A percentile compares a stretch with the other conserved stretches of the same genome.
Evolutionary conservation across 2,888 invertebrate genomes (phyloP).

Genomic region (Xestia xanthographa): DNA sequence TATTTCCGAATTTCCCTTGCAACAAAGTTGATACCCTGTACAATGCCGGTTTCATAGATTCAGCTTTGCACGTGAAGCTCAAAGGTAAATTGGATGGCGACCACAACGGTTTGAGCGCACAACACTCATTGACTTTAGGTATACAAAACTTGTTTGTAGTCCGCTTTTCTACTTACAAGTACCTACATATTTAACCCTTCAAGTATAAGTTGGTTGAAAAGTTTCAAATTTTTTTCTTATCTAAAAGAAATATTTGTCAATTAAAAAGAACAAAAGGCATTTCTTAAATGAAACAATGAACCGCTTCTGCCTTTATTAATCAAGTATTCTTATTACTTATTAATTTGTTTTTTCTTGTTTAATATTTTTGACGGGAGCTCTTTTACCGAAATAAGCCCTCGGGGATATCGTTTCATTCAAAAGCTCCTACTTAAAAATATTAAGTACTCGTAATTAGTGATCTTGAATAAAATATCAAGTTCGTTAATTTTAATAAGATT

Average conservation of each 20-base stretch:
- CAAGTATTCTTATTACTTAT: slow-evolving; percentile 61
- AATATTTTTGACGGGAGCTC: slow-evolving; percentile 63
- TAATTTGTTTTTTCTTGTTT: slow-evolving; percentile 64
- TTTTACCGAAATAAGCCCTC: slow-evolving; percentile 55
- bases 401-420: slow-evolving; percentile 61
- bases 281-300: slow-evolving; percentile 40
- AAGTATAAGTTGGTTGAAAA: not conserved
- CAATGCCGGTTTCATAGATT: slow-evolving; percentile 69
- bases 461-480: slow-evolving; percentile 64
- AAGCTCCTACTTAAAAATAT: slow-evolving; percentile 56
- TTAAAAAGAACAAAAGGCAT: slow-evolving; percentile 8
- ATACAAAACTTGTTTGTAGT: slow-evolving; percentile 69
- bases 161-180: slow-evolving; percentile 63
- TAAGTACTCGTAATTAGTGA: slow-evolving; percentile 58
- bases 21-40: slow-evolving; percentile 62
- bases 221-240: not conserved
- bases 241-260: not conserved
- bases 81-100: slow-evolving; percentile 85
- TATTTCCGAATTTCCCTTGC: slow-evolving; percentile 63
- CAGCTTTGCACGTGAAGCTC: slow-evolving; percentile 75
- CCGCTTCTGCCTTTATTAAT: slow-evolving; percentile 32
- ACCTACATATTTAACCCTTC: slow-evolving; percentile 32
- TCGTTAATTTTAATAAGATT: slow-evolving; percentile 70
- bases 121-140: slow-evolving; percentile 72
- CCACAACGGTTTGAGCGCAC: slow-evolving; percentile 77